Evolutionary conservation across 2,888 invertebrate species (phyloP), one percentile per base, ranked within the genome.

Genomic region (Drosophila colorata): DNA sequence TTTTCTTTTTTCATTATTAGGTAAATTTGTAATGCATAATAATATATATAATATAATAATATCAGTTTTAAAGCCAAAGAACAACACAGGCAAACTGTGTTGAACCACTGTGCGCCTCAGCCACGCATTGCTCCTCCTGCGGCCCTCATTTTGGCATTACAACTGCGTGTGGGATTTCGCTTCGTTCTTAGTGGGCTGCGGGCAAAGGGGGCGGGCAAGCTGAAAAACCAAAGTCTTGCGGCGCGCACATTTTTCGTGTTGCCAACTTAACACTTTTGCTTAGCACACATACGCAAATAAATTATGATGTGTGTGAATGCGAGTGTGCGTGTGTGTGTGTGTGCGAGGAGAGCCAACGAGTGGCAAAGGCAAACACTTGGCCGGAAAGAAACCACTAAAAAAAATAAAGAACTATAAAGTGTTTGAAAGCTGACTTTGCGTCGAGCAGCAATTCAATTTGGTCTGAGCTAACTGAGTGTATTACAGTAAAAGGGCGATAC

Each of bases 201-300:
- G 40, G 20, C 13, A n/a, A 47, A 52, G 28, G n/a, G 48, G 41
- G 38, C 14, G 35, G 38, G 38, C 37, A 16, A 51, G 57, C 73
- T 61, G 67, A 49, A 53, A 68, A 87, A 71, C 86, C 81, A 75
- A 87, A 87, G 86, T 69, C 87, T 81, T 87, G 81, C 65, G 87
- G 82, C 59, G 79, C 85, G 74, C 74, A 70, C 70, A 83, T 76
- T 81, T 87, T 87, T 81, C 79, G 75, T 81, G 87, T 87, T 82
- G 86, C 82, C 82, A 85, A 87, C 87, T 81, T 83, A 83, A 83
- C 88, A 83, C 88, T 88, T 83, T 83, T 80, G 66, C 88, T 82
- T 59, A 74, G 86, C 69, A 66, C 58, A 61, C 57, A 66, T 72
- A 60, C 71, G 57, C 78, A 67, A 74, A 69, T 76, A 78, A 72